Conservation (phyloP, 2,797 vertebrate genomes). For the Thripadectes ignobilis region DNA sequence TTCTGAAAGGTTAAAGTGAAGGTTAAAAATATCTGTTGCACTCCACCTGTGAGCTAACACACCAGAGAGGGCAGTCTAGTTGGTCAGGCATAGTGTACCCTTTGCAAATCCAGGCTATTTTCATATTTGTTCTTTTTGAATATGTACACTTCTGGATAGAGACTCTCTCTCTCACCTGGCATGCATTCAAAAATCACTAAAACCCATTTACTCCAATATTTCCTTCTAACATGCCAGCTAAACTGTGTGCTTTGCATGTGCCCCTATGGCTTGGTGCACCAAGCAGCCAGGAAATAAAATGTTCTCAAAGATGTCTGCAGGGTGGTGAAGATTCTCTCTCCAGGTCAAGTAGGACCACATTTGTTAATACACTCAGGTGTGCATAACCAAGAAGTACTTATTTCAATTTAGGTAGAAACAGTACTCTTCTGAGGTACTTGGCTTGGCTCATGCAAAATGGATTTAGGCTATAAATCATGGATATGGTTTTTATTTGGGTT, state of each 20-base stretch:
- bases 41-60: background rate
- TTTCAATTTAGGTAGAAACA: background rate
- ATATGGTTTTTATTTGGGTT: background rate
- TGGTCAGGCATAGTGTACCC: background rate
- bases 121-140: background rate
- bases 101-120: background rate
- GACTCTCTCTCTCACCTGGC: accelerated
- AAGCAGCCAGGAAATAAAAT: background rate
- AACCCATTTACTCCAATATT: background rate
- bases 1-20: background rate
- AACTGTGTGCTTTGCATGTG: background rate
- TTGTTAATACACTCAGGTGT: background rate
- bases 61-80: background rate
- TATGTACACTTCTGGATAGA: background rate
- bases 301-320: background rate
- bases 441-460: background rate
- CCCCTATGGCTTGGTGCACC: accelerated
- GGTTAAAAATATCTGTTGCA: background rate
- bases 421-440: background rate
- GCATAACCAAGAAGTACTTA: background rate
- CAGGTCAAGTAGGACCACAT: accelerated
- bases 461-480: background rate
- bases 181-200: background rate
- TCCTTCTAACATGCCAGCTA: background rate
- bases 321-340: background rate